These are phyloP conservation scores for Nerophis ophidion DNA, from an alignment of 2,113 vertebrate genomes.

Conservation along the genomic window DNA sequence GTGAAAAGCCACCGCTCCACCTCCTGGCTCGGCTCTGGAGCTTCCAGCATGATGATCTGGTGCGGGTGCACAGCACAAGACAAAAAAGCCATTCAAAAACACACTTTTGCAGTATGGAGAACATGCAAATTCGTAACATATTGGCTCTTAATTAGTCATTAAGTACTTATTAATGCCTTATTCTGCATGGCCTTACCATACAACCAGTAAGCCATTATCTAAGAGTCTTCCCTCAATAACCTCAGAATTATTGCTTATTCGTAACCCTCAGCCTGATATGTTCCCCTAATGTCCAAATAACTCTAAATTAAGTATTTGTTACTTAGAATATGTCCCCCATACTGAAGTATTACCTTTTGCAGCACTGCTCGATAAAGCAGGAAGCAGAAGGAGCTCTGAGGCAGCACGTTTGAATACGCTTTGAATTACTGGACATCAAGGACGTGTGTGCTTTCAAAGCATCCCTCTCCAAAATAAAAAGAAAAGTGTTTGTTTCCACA, in stretches of 20 bases:
- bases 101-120: too few relatives aligned
- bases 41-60: constrained; percentile 69
- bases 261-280: too few relatives aligned
- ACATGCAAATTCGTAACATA: too few relatives aligned
- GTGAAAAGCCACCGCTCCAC: constrained; percentile 76
- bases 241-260: too few relatives aligned
- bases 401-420: constrained; percentile 7
- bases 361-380: constrained; percentile 28
- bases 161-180: neutral
- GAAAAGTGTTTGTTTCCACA: neutral
- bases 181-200: neutral
- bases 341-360: constrained; percentile 1
- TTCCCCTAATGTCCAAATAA: too few relatives aligned
- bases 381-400: constrained; percentile 32
- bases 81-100: neutral
- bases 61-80: constrained; percentile 7
- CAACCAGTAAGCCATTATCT: too few relatives aligned
- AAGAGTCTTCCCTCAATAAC: too few relatives aligned
- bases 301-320: too few relatives aligned
- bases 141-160: too few relatives aligned
- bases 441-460: neutral
- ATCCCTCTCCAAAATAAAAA: neutral
- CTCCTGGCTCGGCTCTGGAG: constrained; percentile 52
- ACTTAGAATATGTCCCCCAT: too few relatives aligned
- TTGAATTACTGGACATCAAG: neutral